Base-by-base conservation (phyloP, 2,888 invertebrate genomes). In the Sipha maydis region DNA sequence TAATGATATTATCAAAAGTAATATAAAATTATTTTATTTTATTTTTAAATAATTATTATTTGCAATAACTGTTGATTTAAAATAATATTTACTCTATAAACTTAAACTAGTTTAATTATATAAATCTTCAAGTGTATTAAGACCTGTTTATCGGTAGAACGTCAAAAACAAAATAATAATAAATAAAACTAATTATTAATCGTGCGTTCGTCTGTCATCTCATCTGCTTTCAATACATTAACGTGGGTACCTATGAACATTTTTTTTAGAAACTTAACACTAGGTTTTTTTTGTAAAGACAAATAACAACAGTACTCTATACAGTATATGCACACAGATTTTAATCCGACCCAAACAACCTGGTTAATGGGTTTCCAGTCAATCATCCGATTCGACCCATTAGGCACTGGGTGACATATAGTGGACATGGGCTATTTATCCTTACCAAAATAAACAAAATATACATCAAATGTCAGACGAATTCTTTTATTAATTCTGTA, bases 351-450 rank as follows among this genome's bases (percentile, higher is more conserved):
- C 88, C 88, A 75, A 61, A 82, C 80, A 61, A 38, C 38, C 86
- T 41, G 75, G 75, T 82, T 88, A 88, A 88, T 88, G 88, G 88
- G 75, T 82, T 88, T 82, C 80, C 61, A 82, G 80, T 88, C 88
- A 88, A 88, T 88, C 88, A 82, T 82, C 67, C 88, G 88, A 88
- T 82, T 67, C 88, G 82, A 82, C 48, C 88, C 82, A 88, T 88
- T 88, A 88, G 88, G 41, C 80, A 80, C 67, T 80, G 82, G 88
- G 88, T 82, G 88, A 54, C 86, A 80, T 21, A 75, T 21, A 19
- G 48, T 75, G 67, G 61, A 82, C 82, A 34, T 31, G 34, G 61
- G 25, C 88, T 75, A 82, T 88, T 88, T 88, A 82, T 88, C 80
- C 28, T 76, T 11, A 75, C 48, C 14, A 48, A 48, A 48, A 48